Base-by-base conservation (phyloP, 2,797 vertebrate species). In the Setipinna tenuifilis region DNA sequence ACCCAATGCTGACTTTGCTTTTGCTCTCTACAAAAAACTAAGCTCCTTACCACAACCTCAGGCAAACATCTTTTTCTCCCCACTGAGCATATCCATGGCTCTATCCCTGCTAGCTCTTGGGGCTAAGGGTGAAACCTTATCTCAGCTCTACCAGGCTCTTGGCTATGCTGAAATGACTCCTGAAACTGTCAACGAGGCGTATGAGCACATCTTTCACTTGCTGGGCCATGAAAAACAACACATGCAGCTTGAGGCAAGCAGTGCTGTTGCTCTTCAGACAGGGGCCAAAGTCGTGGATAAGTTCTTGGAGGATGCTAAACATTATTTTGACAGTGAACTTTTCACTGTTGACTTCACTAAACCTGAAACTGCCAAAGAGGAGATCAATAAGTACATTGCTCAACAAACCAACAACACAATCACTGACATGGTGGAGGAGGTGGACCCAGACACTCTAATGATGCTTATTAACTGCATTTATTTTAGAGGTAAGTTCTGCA, bases 11-110 rank as follows among this genome's bases (percentile, higher is more conserved):
- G 91, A 90, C 28, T 98, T 98, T 83, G 95, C 94, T 16, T 95
- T 96, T 57, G 91, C 91, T 59, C 92, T 99, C 83, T 97, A 95
- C 92, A 96, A 91, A 92, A 94, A 93, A 2, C 89, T 98, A 81
- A 91, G 90, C 50, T 82, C 91, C 86, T 90, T 92, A 0, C 6
- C 92, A 16, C 87, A 0, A 0, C 85, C 90, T n/a, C 93, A 89
- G 6, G 9, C 85, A 81, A 99, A 99, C 87, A 85, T 98, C 90
- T 96, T 98, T 92, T 97, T 95, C 85, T 99, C 98, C 0, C 97
- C 98, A 0, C 25, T 97, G 86, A 96, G 98, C 87, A 96, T 98
- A 88, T 94, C 97, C 59, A 93, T 93, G 0, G 96, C 96, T 82
- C 95, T 99, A 87, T 94, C 97, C 83, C 95, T 98, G 96, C 65